Conservation (phyloP, 2,797 vertebrate genomes). For the Eulemur albifrons region DNA sequence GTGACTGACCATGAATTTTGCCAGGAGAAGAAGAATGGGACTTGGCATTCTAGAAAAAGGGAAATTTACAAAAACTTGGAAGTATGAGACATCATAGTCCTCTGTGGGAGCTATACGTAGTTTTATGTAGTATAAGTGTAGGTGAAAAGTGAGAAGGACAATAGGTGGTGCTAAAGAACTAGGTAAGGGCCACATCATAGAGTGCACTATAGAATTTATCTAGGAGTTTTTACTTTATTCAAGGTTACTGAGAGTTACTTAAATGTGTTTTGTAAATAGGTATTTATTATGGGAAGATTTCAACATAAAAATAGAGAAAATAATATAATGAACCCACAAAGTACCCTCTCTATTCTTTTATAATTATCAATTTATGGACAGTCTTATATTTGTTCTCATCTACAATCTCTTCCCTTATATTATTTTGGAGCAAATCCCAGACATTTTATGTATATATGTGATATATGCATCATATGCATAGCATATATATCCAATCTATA, state of each 20-base stretch:
- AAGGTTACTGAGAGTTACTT: background rate
- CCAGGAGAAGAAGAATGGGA: background rate
- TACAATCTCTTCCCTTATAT: background rate
- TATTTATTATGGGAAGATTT: background rate
- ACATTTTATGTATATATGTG: background rate
- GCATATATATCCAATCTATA: background rate
- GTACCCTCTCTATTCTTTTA: background rate
- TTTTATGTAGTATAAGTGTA: background rate
- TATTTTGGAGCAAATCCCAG: background rate
- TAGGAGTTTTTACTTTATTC: background rate
- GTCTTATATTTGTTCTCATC: background rate
- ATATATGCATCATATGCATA: background rate
- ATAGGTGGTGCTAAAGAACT: background rate
- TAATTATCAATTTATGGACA: background rate
- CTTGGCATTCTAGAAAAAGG: background rate
- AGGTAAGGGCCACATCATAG: too few species aligned
- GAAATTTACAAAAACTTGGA: background rate
- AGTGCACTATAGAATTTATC: background rate
- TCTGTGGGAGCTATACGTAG: background rate
- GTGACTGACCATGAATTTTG: background rate
- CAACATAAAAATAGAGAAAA: background rate
- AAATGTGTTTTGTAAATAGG: background rate
- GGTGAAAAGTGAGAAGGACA: background rate
- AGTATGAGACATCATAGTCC: background rate
- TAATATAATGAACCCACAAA: background rate